Conservation (phyloP, 2,113 vertebrate genomes). For the Climacteris rufus region DNA sequence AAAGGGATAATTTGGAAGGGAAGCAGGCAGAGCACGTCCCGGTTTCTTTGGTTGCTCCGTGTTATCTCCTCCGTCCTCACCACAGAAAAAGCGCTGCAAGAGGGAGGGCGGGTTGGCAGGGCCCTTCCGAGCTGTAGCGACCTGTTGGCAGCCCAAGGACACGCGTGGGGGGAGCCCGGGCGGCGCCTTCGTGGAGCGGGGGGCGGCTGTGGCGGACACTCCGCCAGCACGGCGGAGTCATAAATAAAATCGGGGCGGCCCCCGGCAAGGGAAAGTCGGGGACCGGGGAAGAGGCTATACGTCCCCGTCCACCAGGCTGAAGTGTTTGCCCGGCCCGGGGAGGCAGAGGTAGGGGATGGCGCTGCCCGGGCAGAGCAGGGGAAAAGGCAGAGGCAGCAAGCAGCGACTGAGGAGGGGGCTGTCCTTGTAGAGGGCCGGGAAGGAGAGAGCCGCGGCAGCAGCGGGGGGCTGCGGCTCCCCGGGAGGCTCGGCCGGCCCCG, state of each 20-base stretch:
- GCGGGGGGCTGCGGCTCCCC: background rate
- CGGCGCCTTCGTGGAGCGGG: background rate
- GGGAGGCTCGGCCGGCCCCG: slow-evolving; percentile 57
- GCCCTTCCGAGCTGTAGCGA: background rate
- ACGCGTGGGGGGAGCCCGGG: background rate
- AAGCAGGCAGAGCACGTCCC: background rate
- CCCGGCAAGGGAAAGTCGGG: background rate
- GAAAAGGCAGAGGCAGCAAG: slow-evolving; percentile 81
- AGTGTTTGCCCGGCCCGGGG: slow-evolving; percentile 81
- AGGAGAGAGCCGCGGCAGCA: slow-evolving; percentile 13
- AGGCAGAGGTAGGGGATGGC: slow-evolving; percentile 84
- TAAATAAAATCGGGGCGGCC: background rate
- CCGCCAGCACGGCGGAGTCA: background rate
- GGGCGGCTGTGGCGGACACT: background rate
- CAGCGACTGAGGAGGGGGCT: slow-evolving; percentile 77
- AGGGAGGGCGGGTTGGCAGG: background rate
- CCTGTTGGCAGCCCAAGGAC: background rate
- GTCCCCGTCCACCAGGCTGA: slow-evolving; percentile 82
- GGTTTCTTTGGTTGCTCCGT: background rate
- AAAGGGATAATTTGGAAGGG: background rate
- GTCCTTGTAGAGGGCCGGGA: slow-evolving; percentile 82
- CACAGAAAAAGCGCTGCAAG: background rate
- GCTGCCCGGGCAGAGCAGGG: slow-evolving; percentile 78
- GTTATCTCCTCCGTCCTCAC: background rate
- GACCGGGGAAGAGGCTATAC: slow-evolving; percentile 64